phyloP scores from a whole-genome alignment of 2,797 vertebrate species.

The Australoheros facetus region DNA sequence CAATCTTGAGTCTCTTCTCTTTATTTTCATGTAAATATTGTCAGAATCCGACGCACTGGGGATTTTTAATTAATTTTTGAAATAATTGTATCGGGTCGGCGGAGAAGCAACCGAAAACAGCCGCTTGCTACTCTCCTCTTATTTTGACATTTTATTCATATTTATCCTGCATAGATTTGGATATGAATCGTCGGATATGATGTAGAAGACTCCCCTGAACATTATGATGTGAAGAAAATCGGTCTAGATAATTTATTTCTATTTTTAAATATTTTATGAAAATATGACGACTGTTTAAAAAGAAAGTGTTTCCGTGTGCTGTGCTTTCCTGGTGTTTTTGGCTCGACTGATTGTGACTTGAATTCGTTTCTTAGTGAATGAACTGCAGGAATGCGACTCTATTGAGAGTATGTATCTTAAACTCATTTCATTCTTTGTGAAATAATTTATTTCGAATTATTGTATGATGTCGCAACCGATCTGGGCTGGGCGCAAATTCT shows the following conservation, averaged over 20 bases:
- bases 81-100: conserved; percentile 70
- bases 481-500: conserved; percentile 71
- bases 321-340: conserved; percentile 79
- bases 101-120: conserved; percentile 73
- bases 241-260: conserved; percentile 80
- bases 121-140: conserved; percentile 50
- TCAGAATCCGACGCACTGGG: conserved; percentile 50
- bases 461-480: conserved; percentile 72
- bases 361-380: conserved; percentile 86
- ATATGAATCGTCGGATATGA: conserved; percentile 89
- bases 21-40: conserved; percentile 84
- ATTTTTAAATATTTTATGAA: conserved; percentile 99
- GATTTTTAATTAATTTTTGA: conserved; percentile 92
- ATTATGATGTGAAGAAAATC: conserved; percentile 74
- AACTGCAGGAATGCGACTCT: conserved; percentile 82
- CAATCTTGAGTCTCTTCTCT: conserved; percentile 66
- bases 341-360: conserved; percentile 83
- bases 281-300: conserved; percentile 90
- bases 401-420: conserved; percentile 71
- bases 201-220: conserved; percentile 66
- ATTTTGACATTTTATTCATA: conserved; percentile 75
- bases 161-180: conserved; percentile 37
- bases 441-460: conserved; percentile 66
- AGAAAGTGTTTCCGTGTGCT: conserved; percentile 76
- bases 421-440: conserved; percentile 52